Evolutionary conservation across 2,888 invertebrate genomes (phyloP), one percentile per base, ranked within the genome.

Genomic region (Trileptium ribeirensis): DNA sequence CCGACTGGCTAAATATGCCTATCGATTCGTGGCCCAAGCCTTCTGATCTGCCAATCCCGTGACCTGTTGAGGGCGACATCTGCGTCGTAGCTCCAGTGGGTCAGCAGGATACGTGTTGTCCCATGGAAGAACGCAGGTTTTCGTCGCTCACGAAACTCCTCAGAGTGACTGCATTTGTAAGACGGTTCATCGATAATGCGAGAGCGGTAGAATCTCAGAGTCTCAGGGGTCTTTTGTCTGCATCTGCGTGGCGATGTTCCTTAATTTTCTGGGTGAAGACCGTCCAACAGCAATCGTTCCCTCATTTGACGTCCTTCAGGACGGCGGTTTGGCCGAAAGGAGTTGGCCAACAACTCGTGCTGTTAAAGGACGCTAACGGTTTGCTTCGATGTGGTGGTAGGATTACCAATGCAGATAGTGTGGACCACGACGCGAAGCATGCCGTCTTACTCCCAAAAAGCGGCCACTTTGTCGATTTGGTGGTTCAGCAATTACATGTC

Each of bases 1-100:
- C 87, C 1, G 0, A 38, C 31, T 86, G 85, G 83, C 80, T 85
- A 19, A n/a, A 24, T 8, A 3, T n/a, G 29, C n/a, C 64, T 15
- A n/a, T 24, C 15, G 37, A 15, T 3, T n/a, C 24, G 3, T 78
- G 79, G 79, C 79, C 79, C 29, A 51, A 51, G 24, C 51, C 51
- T 15, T 8, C 3, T 70, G n/a, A n/a, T n/a, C n/a, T n/a, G n/a
- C n/a, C n/a, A n/a, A n/a, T n/a, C n/a, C n/a, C n/a, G n/a, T n/a
- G n/a, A n/a, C n/a, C n/a, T n/a, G 15, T 70, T 15, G 15, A 29
- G 3, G 8, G 15, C 3, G 74, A 70, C 3, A n/a, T 29, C 74
- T 15, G 8, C 15, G 51, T 51, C 51, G 74, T 33, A 33, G 74
- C 15, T 70, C 8, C 3, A 3, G 34, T 15, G 15, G n/a, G 31